Evolutionary conservation across 1,140 invertebrate genomes (phyloP).

Genomic region (Ylistrum balloti): DNA sequence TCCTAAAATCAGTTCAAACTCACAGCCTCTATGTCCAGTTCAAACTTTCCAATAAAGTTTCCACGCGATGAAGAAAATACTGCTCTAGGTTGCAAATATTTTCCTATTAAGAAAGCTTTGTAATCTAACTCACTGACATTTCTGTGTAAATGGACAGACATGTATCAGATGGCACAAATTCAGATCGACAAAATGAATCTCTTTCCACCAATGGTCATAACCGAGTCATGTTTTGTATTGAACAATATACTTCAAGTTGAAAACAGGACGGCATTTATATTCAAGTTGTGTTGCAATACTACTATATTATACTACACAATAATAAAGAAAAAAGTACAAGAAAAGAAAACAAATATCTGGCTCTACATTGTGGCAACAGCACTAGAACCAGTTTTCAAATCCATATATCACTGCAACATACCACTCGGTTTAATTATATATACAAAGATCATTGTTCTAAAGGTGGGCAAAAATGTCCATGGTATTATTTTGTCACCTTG

Average conservation of each 20-base stretch:
- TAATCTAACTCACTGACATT: constrained; percentile 10
- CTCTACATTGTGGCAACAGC: constrained; percentile 24
- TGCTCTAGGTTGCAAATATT: neutral
- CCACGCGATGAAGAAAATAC: constrained; percentile 33
- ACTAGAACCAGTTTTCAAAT: constrained; percentile 34
- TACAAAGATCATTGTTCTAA: neutral
- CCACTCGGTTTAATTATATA: neutral
- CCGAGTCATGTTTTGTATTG: constrained; percentile 32
- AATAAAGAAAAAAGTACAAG: constrained; percentile 15
- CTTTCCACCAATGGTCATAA: constrained; percentile 22
- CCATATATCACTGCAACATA: constrained; percentile 6
- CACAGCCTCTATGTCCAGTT: neutral
- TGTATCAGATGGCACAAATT: constrained; percentile 2
- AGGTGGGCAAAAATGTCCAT: neutral
- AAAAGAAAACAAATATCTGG: neutral
- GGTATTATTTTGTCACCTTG: neutral
- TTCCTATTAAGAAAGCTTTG: neutral
- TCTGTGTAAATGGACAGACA: constrained; percentile 4
- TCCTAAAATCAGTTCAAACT: neutral
- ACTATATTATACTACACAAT: constrained; percentile 40
- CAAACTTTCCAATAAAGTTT: neutral
- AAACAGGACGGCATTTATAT: constrained; percentile 36
- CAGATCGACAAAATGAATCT: constrained; percentile 17
- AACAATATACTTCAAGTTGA: constrained; percentile 35
- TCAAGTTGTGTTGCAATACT: neutral